Base-by-base conservation (phyloP, 92 coral and sea anemone species). In the Bergia sp. region DNA sequence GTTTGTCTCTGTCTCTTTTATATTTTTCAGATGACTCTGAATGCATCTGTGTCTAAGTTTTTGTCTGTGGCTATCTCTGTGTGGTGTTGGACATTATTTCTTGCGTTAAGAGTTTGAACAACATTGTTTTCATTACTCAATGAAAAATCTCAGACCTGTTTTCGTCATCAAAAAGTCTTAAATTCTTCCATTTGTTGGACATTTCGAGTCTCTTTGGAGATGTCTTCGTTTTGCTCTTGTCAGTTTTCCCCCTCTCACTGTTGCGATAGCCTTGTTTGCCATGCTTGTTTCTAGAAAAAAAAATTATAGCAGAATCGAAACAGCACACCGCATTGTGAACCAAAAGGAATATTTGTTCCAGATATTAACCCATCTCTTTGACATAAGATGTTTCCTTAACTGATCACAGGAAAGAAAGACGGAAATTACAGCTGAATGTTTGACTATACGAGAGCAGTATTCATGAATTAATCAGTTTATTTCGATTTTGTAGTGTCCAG, bases 161-260 rank as follows among this genome's bases (percentile, higher is more conserved):
- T 36, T 93, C 91, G 37, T 94, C 98, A 6, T 87, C 91, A 88
- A 95, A 93, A 39, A 95, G 92, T 10, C 93, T 74, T 8, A 95
- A 82, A 80, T 92, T 95, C 84, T 82, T 90, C 99, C 99, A 96
- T 91, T 93, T 87, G 23, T 89, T 80, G n/a, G 99, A 96, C 11
- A 91, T 98, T 79, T 91, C 90, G 7, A 82, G 86, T 43, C 89
- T 90, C 72, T 87, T 84, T 58, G 77, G 86, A 43, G 76, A 67
- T 82, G 86, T 79, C 82, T 85, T 86, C 67, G 87, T 95, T 38
- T 78, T 76, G 23, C 49, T 77, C 45, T 79, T 83, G 64, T 64
- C 88, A 43, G 9, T 43, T 85, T 88, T 67, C 47, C 76, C 58
- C 45, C 87, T 89, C 50, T 84, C 53, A 37, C 86, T 78, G 77